Percentiles rank a stretch among this genome's conserved stretches.
These are phyloP conservation scores for Sphenodon punctatus DNA, from an alignment of 2,797 vertebrate species.

Conservation along the genomic window DNA sequence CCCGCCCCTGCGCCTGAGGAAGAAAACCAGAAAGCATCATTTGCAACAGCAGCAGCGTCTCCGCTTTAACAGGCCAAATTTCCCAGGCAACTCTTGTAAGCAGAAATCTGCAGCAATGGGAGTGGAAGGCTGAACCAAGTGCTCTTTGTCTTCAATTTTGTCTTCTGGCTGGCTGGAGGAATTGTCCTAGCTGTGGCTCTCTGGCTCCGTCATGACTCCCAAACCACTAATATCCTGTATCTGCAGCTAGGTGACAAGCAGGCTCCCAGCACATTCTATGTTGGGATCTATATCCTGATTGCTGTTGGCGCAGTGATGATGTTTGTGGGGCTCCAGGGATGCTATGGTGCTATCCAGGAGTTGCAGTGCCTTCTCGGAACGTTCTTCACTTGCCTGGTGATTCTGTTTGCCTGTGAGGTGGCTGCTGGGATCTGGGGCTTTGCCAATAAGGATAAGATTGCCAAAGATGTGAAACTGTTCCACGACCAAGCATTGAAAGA, in stretches of 20 bases:
- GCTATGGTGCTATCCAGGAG: conserved; percentile 97
- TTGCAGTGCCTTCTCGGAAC: conserved; percentile 97
- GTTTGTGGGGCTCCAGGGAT: conserved; percentile 97
- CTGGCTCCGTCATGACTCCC: conserved; percentile 93
- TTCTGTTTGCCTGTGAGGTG: conserved; percentile 96
- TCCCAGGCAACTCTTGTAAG: no score
- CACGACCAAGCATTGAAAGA: conserved; percentile 90
- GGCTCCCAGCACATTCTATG: conserved; percentile 91
- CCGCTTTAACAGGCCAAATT: no score
- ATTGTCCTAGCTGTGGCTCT: conserved; percentile 94
- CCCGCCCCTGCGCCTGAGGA: no score
- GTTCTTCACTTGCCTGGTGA: conserved; percentile 96
- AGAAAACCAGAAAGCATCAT: no score
- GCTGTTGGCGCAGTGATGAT: conserved; percentile 97
- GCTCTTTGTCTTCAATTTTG: not conserved
- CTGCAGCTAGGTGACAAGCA: conserved; percentile 85
- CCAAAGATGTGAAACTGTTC: conserved; percentile 94
- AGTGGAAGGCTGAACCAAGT: no score
- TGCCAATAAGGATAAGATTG: conserved; percentile 95
- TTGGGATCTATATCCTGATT: conserved; percentile 95
- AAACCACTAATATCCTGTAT: conserved; percentile 90
- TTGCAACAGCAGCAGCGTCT: no score
- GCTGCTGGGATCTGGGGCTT: conserved; percentile 97
- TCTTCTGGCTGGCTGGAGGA: conserved; percentile 86
- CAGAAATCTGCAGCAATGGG: no score